These are phyloP conservation scores for Myrmecophaga tridactyla DNA, from an alignment of 2,113 vertebrate genomes.

Conservation along the genomic window DNA sequence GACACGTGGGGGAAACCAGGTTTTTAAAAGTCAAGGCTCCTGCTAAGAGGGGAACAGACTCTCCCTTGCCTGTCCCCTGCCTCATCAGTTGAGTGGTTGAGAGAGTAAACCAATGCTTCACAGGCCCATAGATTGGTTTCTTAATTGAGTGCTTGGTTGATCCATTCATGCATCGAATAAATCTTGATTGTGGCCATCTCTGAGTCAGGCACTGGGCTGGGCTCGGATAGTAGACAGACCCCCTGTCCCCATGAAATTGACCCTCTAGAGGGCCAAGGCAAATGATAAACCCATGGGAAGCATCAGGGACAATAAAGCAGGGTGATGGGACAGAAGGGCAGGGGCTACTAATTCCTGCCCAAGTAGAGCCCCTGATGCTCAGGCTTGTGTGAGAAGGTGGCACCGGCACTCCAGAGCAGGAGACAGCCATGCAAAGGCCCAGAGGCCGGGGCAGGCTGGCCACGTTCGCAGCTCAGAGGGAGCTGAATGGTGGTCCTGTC, in stretches of 20 bases:
- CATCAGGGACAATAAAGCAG: not conserved
- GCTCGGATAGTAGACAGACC: not conserved
- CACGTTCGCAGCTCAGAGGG: rapidly evolving
- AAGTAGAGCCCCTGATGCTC: rapidly evolving
- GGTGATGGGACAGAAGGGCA: not conserved
- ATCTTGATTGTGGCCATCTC: not conserved
- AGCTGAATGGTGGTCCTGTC: not conserved
- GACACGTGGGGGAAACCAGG: too few species aligned
- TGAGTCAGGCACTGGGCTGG: not conserved
- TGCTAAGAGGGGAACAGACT: not conserved
- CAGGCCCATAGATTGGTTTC: not conserved
- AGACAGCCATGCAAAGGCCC: not conserved
- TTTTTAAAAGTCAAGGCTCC: not conserved
- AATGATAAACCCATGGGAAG: not conserved
- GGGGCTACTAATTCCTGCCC: rapidly evolving
- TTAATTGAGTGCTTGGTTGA: not conserved
- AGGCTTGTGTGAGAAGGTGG: too few species aligned
- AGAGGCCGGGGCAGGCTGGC: rapidly evolving
- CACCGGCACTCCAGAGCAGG: not conserved
- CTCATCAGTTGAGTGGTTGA: not conserved
- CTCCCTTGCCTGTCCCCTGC: not conserved
- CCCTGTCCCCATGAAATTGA: rapidly evolving
- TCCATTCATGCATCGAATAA: not conserved
- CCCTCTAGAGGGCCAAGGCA: not conserved
- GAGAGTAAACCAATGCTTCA: not conserved